phyloP scores from a whole-genome alignment of 2,888 invertebrate species.

The Lepidocyrtoides sp. region DNA sequence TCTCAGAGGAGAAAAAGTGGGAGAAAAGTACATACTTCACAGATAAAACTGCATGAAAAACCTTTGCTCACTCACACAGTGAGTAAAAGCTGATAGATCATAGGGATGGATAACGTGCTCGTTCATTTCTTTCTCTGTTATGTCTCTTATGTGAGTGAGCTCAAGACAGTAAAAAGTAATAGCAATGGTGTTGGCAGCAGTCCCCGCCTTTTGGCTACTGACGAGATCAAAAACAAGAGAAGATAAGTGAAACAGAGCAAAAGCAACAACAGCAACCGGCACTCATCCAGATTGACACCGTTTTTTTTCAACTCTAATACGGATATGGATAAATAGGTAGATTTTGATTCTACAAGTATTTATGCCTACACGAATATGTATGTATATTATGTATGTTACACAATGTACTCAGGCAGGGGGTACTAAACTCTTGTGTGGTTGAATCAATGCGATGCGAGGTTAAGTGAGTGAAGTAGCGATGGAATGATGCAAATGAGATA shows the following conservation, averaged over 20 bases:
- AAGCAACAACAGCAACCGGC: conserved; percentile 15
- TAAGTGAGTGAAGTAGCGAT: background rate
- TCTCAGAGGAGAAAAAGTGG: background rate
- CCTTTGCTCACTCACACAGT: background rate
- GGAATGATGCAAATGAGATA: background rate
- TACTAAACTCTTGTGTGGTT: background rate
- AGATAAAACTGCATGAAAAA: background rate
- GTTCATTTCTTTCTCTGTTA: background rate
- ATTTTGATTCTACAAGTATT: background rate
- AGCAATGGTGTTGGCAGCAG: conserved; percentile 4
- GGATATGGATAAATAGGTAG: background rate
- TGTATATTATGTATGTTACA: background rate
- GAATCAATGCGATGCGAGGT: conserved; percentile 36
- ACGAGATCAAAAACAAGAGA: background rate
- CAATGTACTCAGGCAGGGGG: too few species aligned
- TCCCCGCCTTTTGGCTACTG: background rate
- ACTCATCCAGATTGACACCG: conserved; percentile 29
- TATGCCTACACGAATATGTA: background rate
- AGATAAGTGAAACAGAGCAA: background rate
- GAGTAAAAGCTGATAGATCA: background rate
- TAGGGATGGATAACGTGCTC: background rate
- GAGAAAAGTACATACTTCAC: conserved; percentile 17
- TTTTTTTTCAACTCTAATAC: conserved; percentile 29
- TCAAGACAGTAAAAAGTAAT: background rate
- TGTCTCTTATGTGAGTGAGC: background rate